Base-by-base conservation (phyloP, 2,797 vertebrate genomes). In the Ispidina picta region DNA sequence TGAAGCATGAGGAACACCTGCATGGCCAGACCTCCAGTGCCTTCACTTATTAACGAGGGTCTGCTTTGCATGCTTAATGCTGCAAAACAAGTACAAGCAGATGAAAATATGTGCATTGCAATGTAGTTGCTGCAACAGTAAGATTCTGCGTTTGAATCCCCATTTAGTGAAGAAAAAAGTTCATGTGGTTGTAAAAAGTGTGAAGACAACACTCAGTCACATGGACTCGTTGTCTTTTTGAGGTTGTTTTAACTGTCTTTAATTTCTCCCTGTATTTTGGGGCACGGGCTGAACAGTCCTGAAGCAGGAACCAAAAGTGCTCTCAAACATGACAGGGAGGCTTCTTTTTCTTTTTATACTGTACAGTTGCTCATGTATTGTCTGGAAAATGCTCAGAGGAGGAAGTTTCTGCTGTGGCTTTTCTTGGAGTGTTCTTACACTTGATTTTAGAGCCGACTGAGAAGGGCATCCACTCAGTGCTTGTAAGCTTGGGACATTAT, bases 401-500 rank as follows among this genome's bases (percentile, higher is more conserved):
- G 52, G 52, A 35, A 39, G 26, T 72, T 89, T 83, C 66, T 70
- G 31, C 52, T 84, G 60, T 73, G 56, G 37, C 15, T 92, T 64
- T 69, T 87, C 48, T 81, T 62, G 87, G 11, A 59, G 22, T 58
- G 26, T 64, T 70, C 26, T 56, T 56, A 15, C 48, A 39, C 41
- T 62, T 93, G 76, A 93, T 95, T 88, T 93, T 88, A 73, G 58
- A 71, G 39, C 58, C 86, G 73, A 83, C 91, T 86, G 87, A 86
- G 92, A 94, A 91, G 71, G 71, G 46, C 77, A 86, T 88, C 49
- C 82, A 68, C 77, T 95, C 11, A 71, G 74, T 2, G 4, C 85
- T 79, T 92, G 72, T 79, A 84, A 94, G 81, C 48, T 64, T 68
- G 65, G 66, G 89, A 91, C 58, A 33, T 88, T 26, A 76, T 93